A percentile compares a stretch with the other conserved stretches of the same genome.
phyloP scores from a whole-genome alignment of 1,140 invertebrate genomes.

The Drosophila mojavensis region DNA sequence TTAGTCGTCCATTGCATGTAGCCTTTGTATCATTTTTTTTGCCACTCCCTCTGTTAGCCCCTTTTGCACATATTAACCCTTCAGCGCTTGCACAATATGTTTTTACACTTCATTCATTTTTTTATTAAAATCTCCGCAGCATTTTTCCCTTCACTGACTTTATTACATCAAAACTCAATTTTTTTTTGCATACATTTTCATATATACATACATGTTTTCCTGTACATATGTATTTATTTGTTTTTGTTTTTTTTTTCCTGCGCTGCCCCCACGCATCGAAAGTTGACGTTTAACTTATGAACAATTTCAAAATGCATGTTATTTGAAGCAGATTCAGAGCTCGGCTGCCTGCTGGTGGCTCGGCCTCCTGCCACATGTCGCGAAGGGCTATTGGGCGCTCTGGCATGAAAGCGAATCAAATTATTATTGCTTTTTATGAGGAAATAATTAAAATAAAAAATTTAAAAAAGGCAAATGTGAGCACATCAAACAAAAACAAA shows the following conservation, averaged over 20 bases:
- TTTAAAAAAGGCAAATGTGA: not conserved
- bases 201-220: not conserved
- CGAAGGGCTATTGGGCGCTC: constrained; percentile 31
- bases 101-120: constrained; percentile 10
- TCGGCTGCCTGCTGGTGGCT: constrained; percentile 22
- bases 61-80: constrained; percentile 7
- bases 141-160: constrained; percentile 55
- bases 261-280: constrained; percentile 56
- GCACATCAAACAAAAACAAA: not conserved
- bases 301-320: constrained; percentile 59
- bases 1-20: constrained; percentile 4
- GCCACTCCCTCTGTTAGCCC: constrained; percentile 7
- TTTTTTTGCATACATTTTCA: constrained; percentile 19
- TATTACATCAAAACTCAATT: constrained; percentile 70
- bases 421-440: constrained; percentile 53
- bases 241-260: not conserved
- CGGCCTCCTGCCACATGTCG: constrained; percentile 19
- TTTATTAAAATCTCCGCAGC: constrained; percentile 58
- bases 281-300: constrained; percentile 66
- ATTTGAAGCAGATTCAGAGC: constrained; percentile 57
- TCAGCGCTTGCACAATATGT: constrained; percentile 26
- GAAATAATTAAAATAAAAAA: constrained; percentile 23
- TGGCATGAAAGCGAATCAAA: constrained; percentile 49
- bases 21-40: not conserved
- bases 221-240: constrained; percentile 10